Percentiles rank a stretch among this genome's conserved stretches.
phyloP scores from a whole-genome alignment of 2,113 vertebrate genomes.

The Thinocorus orbignyianus region DNA sequence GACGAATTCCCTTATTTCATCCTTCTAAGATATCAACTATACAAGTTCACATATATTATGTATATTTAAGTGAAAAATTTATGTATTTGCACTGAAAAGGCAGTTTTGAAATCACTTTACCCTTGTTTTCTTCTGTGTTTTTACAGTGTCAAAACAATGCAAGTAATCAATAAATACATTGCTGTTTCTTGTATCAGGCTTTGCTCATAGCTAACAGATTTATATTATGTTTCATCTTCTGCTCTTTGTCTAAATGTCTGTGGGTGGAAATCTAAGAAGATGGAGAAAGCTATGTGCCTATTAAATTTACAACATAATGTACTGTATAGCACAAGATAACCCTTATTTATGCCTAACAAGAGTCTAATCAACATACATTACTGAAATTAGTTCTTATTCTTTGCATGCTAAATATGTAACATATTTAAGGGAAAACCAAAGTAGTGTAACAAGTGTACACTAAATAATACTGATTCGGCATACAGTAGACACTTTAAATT shows the following conservation, averaged over 20 bases:
- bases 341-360: conserved; percentile 49
- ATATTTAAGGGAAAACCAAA: conserved; percentile 1
- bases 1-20: not conserved
- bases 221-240: not conserved
- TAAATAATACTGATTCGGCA: not conserved
- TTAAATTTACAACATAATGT: not conserved
- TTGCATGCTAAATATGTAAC: conserved; percentile 1
- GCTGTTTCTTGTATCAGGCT: not conserved
- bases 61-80: not conserved
- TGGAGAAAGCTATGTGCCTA: not conserved
- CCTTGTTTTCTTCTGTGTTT: not conserved
- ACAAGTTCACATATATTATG: not conserved
- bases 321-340: conserved; percentile 4
- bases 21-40: not conserved
- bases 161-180: conserved; percentile 1
- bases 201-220: not conserved
- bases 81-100: not conserved
- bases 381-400: conserved; percentile 51
- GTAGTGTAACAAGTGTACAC: not conserved
- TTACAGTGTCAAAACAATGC: not conserved
- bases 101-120: not conserved
- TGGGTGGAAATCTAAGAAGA: not conserved
- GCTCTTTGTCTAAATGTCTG: not conserved
- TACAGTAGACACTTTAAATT: not conserved
- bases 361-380: conserved; percentile 38